A percentile compares a stretch with the other conserved stretches of the same genome.
Evolutionary conservation across 30 jellyfish, hydroid and myxozoan species (phyloP).

Genomic region (Hydractinia symbiolongicarpus): DNA sequence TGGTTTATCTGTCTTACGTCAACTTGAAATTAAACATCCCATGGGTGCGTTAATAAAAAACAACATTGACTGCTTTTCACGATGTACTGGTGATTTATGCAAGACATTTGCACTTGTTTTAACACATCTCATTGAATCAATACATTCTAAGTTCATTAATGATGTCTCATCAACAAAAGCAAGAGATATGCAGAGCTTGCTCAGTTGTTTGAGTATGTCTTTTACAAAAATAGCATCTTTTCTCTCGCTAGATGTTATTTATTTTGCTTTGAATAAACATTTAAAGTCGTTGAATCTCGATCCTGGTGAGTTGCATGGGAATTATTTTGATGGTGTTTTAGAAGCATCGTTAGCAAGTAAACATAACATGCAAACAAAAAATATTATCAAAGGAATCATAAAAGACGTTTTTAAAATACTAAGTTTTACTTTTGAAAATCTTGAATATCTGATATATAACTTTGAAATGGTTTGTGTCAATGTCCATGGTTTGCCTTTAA

Average conservation of each 20-base stretch:
- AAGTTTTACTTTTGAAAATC: neutral
- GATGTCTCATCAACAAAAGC: too few relatives aligned
- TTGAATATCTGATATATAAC: constrained; percentile 10
- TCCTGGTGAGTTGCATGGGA: neutral
- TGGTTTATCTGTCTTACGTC: constrained; percentile 25
- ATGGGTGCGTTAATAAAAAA: constrained; percentile 11
- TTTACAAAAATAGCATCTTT: too few relatives aligned
- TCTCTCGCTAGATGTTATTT: too few relatives aligned
- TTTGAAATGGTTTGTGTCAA: constrained; percentile 16
- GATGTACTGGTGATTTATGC: neutral
- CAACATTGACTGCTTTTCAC: neutral
- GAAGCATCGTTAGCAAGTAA: neutral
- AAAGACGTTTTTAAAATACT: neutral
- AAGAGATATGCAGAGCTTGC: too few relatives aligned
- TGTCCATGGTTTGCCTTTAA: constrained; percentile 6
- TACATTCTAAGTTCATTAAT: neutral
- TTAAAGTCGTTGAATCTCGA: too few relatives aligned
- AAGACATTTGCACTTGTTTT: constrained; percentile 17
- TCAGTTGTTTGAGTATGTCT: too few relatives aligned
- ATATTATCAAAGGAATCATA: neutral
- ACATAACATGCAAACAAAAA: neutral
- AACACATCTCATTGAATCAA: neutral
- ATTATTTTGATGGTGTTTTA: neutral
- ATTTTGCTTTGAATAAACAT: too few relatives aligned
- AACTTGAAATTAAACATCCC: constrained; percentile 27